These are phyloP conservation scores for Ptychochromis oligacanthus DNA, from an alignment of 2,113 vertebrate species.

Conservation along the genomic window DNA sequence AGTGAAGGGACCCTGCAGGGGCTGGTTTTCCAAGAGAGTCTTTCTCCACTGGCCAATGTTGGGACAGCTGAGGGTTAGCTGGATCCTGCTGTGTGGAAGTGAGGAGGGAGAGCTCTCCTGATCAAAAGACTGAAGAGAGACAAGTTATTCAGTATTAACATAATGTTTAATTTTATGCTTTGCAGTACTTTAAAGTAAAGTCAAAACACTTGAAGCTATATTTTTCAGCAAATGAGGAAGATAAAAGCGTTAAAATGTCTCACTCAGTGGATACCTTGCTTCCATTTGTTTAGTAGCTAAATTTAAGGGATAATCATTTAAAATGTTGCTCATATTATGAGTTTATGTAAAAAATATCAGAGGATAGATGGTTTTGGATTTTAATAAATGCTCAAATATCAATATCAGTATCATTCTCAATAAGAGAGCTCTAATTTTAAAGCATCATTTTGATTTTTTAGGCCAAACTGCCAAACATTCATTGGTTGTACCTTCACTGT, in stretches of 20 bases:
- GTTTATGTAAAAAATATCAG: neutral
- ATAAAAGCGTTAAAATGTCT: neutral
- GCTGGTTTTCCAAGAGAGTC: conserved; percentile 76
- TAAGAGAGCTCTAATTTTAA: neutral
- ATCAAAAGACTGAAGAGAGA: conserved; percentile 56
- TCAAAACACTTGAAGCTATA: neutral
- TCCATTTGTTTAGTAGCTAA: neutral
- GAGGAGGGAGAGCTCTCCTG: conserved; percentile 25
- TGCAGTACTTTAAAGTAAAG: neutral
- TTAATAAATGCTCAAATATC: neutral
- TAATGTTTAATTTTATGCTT: neutral
- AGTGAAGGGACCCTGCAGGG: conserved; percentile 82
- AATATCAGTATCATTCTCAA: neutral
- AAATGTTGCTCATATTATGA: neutral
- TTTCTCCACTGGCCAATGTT: conserved; percentile 85
- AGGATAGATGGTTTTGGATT: neutral
- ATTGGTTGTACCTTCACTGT: neutral
- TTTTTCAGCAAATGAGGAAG: neutral
- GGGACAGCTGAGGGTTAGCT: conserved; percentile 88
- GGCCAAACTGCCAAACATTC: neutral
- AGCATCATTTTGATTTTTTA: neutral
- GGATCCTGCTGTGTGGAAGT: conserved; percentile 65
- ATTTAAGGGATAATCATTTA: neutral
- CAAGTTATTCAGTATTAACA: neutral
- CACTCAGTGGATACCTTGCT: neutral